phyloP scores from a whole-genome alignment of 2,113 vertebrate species.

The Acanthisitta chloris region DNA sequence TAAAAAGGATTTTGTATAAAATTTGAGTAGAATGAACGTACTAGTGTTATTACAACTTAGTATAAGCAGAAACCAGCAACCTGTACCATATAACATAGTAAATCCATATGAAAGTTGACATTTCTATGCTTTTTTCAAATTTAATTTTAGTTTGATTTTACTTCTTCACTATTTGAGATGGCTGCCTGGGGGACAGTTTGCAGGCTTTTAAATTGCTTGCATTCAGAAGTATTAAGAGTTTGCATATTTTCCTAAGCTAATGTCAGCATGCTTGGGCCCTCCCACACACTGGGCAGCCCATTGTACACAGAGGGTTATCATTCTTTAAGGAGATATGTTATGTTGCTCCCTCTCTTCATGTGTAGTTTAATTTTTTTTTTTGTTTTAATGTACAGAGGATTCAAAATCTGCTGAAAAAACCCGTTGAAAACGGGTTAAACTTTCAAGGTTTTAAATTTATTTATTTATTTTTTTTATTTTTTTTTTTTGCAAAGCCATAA shows the following conservation, averaged over 20 bases:
- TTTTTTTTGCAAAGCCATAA: background rate
- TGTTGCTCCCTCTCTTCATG: background rate
- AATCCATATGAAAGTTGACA: background rate
- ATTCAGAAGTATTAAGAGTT: slow-evolving; percentile 30
- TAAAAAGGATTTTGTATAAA: background rate
- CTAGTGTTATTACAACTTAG: background rate
- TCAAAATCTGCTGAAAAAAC: background rate
- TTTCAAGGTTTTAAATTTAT: background rate
- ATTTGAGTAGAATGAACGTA: background rate
- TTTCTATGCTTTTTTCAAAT: background rate
- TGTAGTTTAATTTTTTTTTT: background rate
- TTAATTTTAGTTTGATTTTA: background rate
- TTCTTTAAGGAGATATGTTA: background rate
- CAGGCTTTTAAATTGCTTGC: slow-evolving; percentile 1
- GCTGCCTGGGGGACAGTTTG: slow-evolving; percentile 20
- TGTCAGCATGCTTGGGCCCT: slow-evolving; percentile 9
- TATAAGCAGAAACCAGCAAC: background rate
- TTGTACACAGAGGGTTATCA: background rate
- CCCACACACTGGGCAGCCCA: background rate
- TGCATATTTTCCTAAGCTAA: slow-evolving; percentile 42
- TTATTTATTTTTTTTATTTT: no score
- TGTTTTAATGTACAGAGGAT: accelerated
- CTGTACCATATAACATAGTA: background rate
- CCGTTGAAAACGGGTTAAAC: background rate
- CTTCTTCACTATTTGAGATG: background rate